Base-by-base conservation (phyloP, 1,140 invertebrate species). In the Phymorhynchus buccinoides region DNA sequence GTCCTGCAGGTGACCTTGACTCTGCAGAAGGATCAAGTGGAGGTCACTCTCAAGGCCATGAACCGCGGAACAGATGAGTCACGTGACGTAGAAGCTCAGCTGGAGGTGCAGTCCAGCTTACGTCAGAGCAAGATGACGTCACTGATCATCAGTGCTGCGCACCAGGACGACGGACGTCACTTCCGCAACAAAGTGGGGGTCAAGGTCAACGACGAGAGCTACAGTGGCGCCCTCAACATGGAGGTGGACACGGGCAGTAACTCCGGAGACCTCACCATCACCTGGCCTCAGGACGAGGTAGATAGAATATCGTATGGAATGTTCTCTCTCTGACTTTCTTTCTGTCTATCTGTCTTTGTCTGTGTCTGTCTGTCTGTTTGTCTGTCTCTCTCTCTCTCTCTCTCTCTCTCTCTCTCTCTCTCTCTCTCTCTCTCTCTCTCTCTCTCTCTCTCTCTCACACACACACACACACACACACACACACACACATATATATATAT, bases 121-220 rank as follows among this genome's bases (percentile, higher is more conserved):
- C 42, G 41, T 30, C 14, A 39, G 73, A 75, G 4, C 35, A 52
- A 3, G 27, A 4, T 79, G 41, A 22, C 27, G 27, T 48, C 41
- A 6, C 3, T 79, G 77, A 48, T 27, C 77, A 32, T 79, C 77
- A 39, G 18, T 30, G 77, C 42, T 44, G 42, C 6, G 18, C 77
- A 79, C 77, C n/a, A 79, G 42, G 77, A 79, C 30, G 42, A 79
- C 42, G 77, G 77, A n/a, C 41, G 77, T 56, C 41, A 39, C 35
- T 79, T 52, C 41, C 18, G 0, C 77, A 79, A 79, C 77, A 48
- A 79, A 18, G 84, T 85, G 48, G 68, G 52, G 9, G 73, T 84
- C 41, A 83, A 85, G n/a, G 66, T 79, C 44, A 86, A 88, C 52
- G 80, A 82, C 56, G 39, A 84, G 41, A 84, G 62, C 6, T 79